Evolutionary conservation across 1,140 invertebrate genomes (phyloP).

Genomic region (Nomia melanderi): DNA sequence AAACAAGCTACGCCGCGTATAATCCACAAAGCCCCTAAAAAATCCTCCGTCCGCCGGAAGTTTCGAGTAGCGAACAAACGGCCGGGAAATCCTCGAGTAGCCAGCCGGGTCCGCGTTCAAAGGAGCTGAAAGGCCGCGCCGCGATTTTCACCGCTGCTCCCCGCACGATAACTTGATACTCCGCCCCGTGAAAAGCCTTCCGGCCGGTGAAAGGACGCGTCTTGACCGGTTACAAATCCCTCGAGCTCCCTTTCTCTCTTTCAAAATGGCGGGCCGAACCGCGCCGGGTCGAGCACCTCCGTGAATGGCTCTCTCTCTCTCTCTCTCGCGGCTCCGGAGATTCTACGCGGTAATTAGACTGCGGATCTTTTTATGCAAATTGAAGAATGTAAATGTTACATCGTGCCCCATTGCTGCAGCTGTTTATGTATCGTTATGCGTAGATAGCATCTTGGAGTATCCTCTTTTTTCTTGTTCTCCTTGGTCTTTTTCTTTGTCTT

Average conservation of each 20-base stretch:
- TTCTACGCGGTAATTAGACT: no score
- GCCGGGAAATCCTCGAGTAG: not conserved
- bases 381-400: no score
- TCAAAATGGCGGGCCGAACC: not conserved
- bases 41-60: not conserved
- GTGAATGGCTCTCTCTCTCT: not conserved
- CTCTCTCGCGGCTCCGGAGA: no score
- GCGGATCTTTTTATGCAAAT: no score
- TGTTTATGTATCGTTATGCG: no score
- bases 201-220: slow-evolving; percentile 11
- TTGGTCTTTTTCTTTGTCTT: no score
- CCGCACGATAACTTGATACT: slow-evolving; percentile 34
- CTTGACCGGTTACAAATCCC: slow-evolving; percentile 41
- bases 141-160: not conserved
- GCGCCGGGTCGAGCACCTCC: not conserved
- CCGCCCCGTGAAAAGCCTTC: slow-evolving; percentile 7
- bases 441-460: no score
- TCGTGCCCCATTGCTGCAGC: no score
- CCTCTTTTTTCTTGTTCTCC: no score
- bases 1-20: not conserved
- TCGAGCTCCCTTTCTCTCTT: no score
- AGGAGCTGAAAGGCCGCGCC: not conserved
- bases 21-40: not conserved
- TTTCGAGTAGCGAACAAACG: slow-evolving; percentile 14
- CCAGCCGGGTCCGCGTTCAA: no score